A percentile compares a stretch with the other conserved stretches of the same genome.
Conservation (phyloP, 2,113 vertebrate genomes). For the Carassius carassius region DNA sequence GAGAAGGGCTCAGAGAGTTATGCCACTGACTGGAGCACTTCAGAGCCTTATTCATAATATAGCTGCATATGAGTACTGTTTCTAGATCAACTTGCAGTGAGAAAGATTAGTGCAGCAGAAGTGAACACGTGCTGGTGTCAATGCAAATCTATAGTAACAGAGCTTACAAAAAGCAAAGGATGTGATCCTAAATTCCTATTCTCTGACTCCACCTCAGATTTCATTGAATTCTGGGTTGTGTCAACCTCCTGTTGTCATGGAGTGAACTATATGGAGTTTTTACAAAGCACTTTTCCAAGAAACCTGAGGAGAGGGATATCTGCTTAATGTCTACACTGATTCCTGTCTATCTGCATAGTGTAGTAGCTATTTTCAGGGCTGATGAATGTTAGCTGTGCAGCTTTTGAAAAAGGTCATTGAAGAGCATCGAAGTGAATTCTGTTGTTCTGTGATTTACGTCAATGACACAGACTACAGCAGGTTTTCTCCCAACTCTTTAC, state of each 20-base stretch:
- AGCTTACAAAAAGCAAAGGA: not conserved
- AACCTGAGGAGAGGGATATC: not conserved
- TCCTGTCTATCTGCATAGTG: not conserved
- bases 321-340: not conserved
- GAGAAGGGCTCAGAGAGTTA: slow-evolving; percentile 37
- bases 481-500: too few relatives aligned
- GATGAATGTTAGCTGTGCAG: not conserved
- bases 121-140: not conserved
- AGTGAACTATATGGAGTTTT: slow-evolving; percentile 6
- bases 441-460: too few relatives aligned
- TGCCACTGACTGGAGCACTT: slow-evolving; percentile 10
- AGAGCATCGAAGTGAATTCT: too few relatives aligned
- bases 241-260: not conserved
- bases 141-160: not conserved
- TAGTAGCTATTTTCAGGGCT: not conserved
- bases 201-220: not conserved
- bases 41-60: slow-evolving; percentile 15
- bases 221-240: slow-evolving; percentile 21
- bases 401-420: not conserved
- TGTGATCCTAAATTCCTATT: not conserved
- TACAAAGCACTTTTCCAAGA: slow-evolving; percentile 46
- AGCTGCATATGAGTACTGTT: not conserved
- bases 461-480: too few relatives aligned
- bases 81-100: slow-evolving; percentile 2
- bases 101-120: not conserved